Evolutionary conservation across 2,888 invertebrate genomes (phyloP).

Genomic region (Clitarchus hookeri): DNA sequence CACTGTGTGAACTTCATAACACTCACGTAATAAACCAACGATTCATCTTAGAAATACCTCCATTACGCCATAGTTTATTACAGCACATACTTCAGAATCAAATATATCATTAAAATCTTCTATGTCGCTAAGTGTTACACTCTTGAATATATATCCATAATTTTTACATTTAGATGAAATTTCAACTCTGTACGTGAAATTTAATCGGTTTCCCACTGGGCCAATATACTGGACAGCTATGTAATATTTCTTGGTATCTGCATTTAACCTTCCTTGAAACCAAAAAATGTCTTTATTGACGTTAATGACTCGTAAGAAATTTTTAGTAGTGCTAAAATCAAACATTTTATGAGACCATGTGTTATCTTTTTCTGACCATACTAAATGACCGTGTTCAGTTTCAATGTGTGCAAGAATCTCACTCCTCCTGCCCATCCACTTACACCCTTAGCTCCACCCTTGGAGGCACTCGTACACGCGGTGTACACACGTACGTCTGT

Average conservation of each 20-base stretch:
- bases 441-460: conserved; percentile 50
- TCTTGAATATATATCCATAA: conserved; percentile 3
- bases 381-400: conserved; percentile 21
- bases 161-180: background rate
- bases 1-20: background rate
- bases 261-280: conserved; percentile 5
- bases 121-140: background rate
- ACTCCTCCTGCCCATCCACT: conserved; percentile 30
- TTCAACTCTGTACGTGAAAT: conserved; percentile 20
- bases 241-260: background rate
- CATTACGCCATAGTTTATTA: background rate
- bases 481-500: conserved; percentile 58
- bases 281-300: background rate
- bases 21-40: background rate
- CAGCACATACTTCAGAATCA: conserved; percentile 12
- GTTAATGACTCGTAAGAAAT: background rate
- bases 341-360: background rate
- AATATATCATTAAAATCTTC: conserved; percentile 10
- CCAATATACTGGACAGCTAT: conserved; percentile 19
- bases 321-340: background rate
- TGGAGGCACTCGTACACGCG: conserved; percentile 59
- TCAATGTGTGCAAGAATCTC: conserved; percentile 21
- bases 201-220: background rate
- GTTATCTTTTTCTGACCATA: background rate
- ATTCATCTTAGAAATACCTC: background rate